Evolutionary conservation across 2,113 vertebrate genomes (phyloP), one percentile per base, ranked within the genome.

Genomic region (Myiagra hebetior): DNA sequence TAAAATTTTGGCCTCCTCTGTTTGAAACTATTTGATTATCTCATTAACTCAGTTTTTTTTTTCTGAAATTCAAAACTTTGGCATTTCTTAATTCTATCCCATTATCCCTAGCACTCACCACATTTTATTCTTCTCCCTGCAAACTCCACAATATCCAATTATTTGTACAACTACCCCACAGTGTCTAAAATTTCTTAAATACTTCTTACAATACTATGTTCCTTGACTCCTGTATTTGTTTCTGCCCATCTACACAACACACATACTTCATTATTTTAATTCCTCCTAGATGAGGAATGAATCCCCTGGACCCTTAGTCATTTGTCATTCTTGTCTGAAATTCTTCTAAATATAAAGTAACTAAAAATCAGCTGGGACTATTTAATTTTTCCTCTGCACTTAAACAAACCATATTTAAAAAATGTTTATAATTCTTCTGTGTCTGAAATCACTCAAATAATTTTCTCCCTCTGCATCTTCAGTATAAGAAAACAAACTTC

Each of bases 1-100:
- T 4, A 39, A 44, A 19, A 75, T 37, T 85, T 73, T 52, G 6
- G 19, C 5, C 15, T 60, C 14, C 47, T 52, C n/a, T 31, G 2
- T 47, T 65, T 44, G 12, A 85, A 85, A n/a, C 7, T 22, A 55
- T 17, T 14, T 13, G 14, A 70, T 37, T 62, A 73, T 7, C 12
- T 87, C 35, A 83, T 17, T 33, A 74, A 47, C 3, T 59, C 3
- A 1, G 2, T 0, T 1, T 1, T 75, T 75, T 49, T 49, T 60
- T 91, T 44, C 44, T 47, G 57, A 64, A 86, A 81, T 27, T 49
- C 56, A 79, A 70, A 73, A 72, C 14, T 47, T 69, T 1, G 17
- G 19, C 14, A 23, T 55, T 67, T 49, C 24, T 85, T 5, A 41
- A 6, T 42, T 87, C 70, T 57, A 87, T 49, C 3, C 30, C n/a